These are phyloP conservation scores for Cheilosia urbana DNA, from an alignment of 2,888 invertebrate genomes.

Conservation along the genomic window DNA sequence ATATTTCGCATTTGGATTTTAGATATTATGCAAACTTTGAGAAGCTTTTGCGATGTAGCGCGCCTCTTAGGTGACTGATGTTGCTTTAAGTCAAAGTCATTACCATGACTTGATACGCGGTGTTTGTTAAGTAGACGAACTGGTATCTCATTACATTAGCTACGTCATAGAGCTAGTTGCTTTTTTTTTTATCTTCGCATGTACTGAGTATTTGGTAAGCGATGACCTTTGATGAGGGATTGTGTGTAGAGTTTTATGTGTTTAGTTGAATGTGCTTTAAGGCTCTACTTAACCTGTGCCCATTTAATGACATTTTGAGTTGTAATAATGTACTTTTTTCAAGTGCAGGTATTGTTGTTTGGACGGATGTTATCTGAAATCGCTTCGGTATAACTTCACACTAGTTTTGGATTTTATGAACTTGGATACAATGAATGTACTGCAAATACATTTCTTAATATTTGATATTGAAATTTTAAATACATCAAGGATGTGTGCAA, in stretches of 20 bases:
- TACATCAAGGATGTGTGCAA: no score
- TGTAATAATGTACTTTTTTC: not conserved
- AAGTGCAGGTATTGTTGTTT: slow-evolving; percentile 8
- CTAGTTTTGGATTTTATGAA: not conserved
- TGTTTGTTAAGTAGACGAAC: slow-evolving; percentile 28
- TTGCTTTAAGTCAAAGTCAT: slow-evolving; percentile 69
- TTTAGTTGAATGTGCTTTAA: slow-evolving; percentile 1
- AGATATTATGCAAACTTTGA: not conserved
- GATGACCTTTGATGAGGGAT: slow-evolving; percentile 38
- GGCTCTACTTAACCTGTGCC: not conserved
- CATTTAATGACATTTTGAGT: slow-evolving; percentile 17
- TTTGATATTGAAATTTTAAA: no score
- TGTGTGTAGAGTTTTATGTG: slow-evolving; percentile 28
- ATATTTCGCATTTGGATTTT: not conserved
- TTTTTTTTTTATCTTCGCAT: slow-evolving; percentile 11
- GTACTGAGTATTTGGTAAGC: slow-evolving; percentile 42
- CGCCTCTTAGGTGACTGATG: slow-evolving; percentile 10
- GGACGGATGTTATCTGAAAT: not conserved
- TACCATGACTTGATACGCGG: slow-evolving; percentile 28
- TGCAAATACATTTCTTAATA: no score
- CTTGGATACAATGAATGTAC: no score
- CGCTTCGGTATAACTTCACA: no score
- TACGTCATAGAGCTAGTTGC: slow-evolving; percentile 34
- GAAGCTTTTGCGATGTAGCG: slow-evolving; percentile 32
- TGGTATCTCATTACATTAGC: slow-evolving; percentile 24